Evolutionary conservation across 2,888 invertebrate genomes (phyloP).

Genomic region (Biston betularia): DNA sequence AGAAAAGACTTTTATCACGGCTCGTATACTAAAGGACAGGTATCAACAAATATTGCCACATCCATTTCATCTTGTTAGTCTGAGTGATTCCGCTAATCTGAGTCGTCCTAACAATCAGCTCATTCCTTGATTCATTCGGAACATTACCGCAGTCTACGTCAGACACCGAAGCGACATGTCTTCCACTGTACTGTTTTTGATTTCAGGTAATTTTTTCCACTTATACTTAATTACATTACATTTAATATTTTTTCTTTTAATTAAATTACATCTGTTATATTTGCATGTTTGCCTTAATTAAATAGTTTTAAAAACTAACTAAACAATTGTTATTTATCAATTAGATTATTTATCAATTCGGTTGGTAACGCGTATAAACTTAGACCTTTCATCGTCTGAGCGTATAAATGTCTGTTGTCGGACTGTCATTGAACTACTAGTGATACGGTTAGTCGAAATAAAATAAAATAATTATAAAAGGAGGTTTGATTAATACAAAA

Average conservation of each 20-base stretch:
- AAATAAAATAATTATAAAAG: too few species aligned
- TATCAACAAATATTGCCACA: slow-evolving; percentile 48
- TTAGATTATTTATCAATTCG: too few species aligned
- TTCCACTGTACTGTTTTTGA: slow-evolving; percentile 51
- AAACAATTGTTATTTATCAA: too few species aligned
- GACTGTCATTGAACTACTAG: too few species aligned
- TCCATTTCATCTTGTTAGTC: slow-evolving; percentile 45
- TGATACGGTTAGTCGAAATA: too few species aligned
- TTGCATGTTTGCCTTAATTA: background rate
- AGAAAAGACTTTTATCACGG: too few species aligned
- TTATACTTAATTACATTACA: background rate
- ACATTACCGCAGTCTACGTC: slow-evolving; percentile 63
- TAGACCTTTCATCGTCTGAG: too few species aligned
- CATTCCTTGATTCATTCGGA: slow-evolving; percentile 72
- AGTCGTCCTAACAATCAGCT: slow-evolving; percentile 67
- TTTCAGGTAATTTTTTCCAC: slow-evolving; percentile 59
- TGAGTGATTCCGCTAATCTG: slow-evolving; percentile 47
- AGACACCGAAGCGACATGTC: slow-evolving; percentile 56
- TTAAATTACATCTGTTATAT: background rate
- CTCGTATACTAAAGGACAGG: background rate
- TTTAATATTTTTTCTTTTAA: background rate
- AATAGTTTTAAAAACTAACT: too few species aligned
- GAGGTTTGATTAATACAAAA: too few species aligned
- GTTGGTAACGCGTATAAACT: too few species aligned
- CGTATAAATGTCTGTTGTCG: too few species aligned